These are phyloP conservation scores for Tachina lurida DNA, from an alignment of 2,888 invertebrate species.

Conservation along the genomic window DNA sequence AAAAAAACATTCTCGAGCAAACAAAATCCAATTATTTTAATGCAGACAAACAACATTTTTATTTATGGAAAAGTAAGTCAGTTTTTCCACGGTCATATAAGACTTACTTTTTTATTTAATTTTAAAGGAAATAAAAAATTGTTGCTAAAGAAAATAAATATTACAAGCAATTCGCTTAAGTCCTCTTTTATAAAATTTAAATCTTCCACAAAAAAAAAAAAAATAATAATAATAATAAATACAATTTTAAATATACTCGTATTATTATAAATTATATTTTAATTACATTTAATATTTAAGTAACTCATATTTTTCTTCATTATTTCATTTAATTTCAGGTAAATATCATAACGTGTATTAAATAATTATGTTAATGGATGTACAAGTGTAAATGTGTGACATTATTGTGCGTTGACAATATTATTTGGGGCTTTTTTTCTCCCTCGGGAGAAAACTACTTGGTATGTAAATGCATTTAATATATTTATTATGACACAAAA, in stretches of 20 bases:
- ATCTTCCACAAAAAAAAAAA: background rate
- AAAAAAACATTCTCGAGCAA: conserved; percentile 8
- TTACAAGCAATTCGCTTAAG: background rate
- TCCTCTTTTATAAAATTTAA: background rate
- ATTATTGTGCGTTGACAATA: conserved; percentile 61
- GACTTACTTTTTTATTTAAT: background rate
- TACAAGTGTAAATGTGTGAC: background rate
- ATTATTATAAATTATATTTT: conserved; percentile 46
- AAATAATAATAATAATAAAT: too few species aligned
- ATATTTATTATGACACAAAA: background rate
- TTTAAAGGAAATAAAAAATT: background rate
- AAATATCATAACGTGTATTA: conserved; percentile 36
- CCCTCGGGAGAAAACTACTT: background rate
- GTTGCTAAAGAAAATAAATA: background rate
- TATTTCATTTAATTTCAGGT: conserved; percentile 54
- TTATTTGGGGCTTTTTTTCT: conserved; percentile 24
- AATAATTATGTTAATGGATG: conserved; percentile 42
- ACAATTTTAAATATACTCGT: too few species aligned
- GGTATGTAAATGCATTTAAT: conserved; percentile 1
- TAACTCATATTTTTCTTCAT: conserved; percentile 25
- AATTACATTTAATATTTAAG: conserved; percentile 46
- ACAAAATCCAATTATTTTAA: conserved; percentile 60
- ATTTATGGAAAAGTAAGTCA: conserved; percentile 25
- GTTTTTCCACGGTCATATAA: conserved; percentile 14
- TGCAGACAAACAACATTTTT: conserved; percentile 48